A percentile compares a stretch with the other conserved stretches of the same genome.
phyloP scores from a whole-genome alignment of 2,113 vertebrate genomes.

The Daphoenositta chrysoptera region DNA sequence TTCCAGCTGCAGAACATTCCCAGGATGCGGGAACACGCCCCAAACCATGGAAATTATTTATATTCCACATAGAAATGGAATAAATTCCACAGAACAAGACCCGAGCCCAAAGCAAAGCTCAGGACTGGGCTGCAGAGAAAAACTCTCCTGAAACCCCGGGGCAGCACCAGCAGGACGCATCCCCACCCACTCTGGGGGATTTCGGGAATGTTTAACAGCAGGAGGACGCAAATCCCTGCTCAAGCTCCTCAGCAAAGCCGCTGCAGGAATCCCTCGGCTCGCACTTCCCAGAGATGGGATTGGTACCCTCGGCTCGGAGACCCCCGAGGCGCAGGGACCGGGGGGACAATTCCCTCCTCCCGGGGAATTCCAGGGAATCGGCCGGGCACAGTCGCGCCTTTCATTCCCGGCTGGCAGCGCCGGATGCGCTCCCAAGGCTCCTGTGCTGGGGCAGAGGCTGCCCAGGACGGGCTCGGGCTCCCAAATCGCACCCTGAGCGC shows the following conservation, averaged over 20 bases:
- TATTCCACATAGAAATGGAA: neutral
- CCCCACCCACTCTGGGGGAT: neutral
- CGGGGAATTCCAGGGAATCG: too few species aligned
- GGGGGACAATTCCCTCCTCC: too few species aligned
- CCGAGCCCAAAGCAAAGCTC: neutral
- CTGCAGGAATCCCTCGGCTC: neutral
- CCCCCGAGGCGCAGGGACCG: too few species aligned
- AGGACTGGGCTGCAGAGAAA: neutral
- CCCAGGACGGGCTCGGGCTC: neutral
- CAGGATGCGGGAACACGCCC: rapidly evolving
- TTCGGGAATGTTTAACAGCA: neutral
- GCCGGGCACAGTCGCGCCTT: neutral
- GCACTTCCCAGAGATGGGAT: neutral
- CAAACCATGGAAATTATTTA: rapidly evolving
- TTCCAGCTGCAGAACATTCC: neutral
- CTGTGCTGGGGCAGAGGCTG: too few species aligned
- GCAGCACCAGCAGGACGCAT: neutral
- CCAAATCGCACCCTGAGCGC: neutral
- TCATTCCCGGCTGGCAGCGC: neutral
- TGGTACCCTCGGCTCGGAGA: too few species aligned
- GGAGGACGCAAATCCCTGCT: neutral
- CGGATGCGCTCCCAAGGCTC: neutral
- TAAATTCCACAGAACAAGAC: neutral
- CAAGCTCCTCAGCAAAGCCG: too few species aligned
- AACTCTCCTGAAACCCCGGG: neutral